Conservation (phyloP, 2,888 invertebrate genomes). For the Linnaemya vulpina region DNA sequence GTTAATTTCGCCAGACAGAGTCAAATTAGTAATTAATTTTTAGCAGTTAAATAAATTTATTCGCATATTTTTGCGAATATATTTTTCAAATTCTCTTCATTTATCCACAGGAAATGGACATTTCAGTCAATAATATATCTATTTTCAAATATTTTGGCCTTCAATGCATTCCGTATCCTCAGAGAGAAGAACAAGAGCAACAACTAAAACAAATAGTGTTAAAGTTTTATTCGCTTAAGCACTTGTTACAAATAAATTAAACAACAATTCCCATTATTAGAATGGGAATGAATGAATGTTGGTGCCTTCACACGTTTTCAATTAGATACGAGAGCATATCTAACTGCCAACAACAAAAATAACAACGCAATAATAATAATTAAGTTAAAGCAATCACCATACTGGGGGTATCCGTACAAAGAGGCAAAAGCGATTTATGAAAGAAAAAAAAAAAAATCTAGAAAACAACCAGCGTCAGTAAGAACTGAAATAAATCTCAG, state of each 20-base stretch:
- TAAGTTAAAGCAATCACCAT: background rate
- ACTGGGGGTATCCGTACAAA: background rate
- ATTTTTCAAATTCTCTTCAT: too few species aligned
- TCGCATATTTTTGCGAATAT: too few species aligned
- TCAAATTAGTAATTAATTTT: too few species aligned
- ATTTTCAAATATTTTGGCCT: slow-evolving; percentile 51
- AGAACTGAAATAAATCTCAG: background rate
- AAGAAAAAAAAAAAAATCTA: background rate
- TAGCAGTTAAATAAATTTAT: too few species aligned
- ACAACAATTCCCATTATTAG: slow-evolving; percentile 32
- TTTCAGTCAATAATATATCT: too few species aligned
- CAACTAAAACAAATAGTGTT: background rate
- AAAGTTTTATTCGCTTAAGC: slow-evolving; percentile 45
- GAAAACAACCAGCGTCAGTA: background rate
- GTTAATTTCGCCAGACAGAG: too few species aligned
- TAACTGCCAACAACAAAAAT: too few species aligned
- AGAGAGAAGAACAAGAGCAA: slow-evolving; percentile 9
- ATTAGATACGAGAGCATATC: background rate
- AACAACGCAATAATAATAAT: background rate
- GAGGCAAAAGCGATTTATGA: background rate
- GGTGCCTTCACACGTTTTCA: slow-evolving; percentile 1
- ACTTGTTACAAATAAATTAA: slow-evolving; percentile 61
- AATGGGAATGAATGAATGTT: background rate
- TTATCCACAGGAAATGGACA: too few species aligned
- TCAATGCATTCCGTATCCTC: slow-evolving; percentile 33